These are phyloP conservation scores for Centropus unirufus DNA, from an alignment of 2,113 vertebrate species.

Conservation along the genomic window DNA sequence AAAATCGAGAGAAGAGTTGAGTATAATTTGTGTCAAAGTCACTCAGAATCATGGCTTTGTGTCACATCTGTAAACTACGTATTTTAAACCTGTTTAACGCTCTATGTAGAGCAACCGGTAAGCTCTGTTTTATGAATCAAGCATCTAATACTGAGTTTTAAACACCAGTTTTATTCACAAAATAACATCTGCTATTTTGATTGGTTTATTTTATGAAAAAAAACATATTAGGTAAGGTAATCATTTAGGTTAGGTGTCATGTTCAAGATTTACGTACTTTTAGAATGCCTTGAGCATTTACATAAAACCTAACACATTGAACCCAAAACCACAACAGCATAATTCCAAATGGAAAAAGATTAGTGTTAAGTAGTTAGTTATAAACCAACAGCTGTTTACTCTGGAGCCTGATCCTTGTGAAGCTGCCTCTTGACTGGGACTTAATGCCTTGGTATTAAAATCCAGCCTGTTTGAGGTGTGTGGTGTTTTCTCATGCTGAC, in stretches of 20 bases:
- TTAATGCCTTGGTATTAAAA: neutral
- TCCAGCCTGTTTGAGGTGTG: neutral
- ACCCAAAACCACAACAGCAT: neutral
- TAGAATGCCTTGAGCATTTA: neutral
- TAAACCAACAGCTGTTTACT: neutral
- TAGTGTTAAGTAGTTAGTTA: neutral
- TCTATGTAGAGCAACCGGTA: neutral
- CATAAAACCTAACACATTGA: neutral
- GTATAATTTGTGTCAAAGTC: neutral
- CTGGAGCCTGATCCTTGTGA: accelerated
- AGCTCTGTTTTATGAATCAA: neutral
- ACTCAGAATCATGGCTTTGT: neutral
- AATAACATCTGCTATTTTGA: neutral
- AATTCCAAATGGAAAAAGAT: neutral
- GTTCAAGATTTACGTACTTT: neutral
- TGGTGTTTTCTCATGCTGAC: neutral
- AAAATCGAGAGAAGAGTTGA: neutral
- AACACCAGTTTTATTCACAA: neutral
- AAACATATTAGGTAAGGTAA: neutral
- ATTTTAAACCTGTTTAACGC: neutral
- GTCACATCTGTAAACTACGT: neutral
- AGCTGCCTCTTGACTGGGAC: neutral
- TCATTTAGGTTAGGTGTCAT: neutral
- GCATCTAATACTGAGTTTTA: neutral
- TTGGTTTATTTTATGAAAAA: neutral